Conservation (phyloP, 2,113 vertebrate species). For the Leuciscus idus region DNA sequence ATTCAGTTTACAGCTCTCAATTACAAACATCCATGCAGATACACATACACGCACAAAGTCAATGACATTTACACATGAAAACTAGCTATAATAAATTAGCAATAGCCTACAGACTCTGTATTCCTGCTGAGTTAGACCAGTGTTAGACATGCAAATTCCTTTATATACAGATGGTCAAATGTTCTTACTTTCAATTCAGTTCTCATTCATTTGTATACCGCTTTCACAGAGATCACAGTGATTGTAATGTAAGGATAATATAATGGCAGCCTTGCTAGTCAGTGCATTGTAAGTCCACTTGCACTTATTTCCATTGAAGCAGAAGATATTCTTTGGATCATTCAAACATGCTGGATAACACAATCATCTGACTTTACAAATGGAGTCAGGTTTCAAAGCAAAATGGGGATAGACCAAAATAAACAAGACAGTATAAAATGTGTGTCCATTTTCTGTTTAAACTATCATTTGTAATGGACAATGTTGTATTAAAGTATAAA, state of each 20-base stretch:
- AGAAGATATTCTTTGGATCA: neutral
- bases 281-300: neutral
- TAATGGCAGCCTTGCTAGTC: neutral
- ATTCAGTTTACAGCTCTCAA: slow-evolving; percentile 39
- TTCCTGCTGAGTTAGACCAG: neutral
- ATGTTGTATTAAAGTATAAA: neutral
- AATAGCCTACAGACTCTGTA: neutral
- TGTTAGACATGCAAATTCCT: neutral
- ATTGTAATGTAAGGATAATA: neutral
- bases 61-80: neutral
- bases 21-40: slow-evolving; percentile 26
- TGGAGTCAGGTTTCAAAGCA: too few relatives aligned
- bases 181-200: neutral
- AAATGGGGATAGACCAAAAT: too few relatives aligned
- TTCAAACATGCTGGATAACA: too few relatives aligned
- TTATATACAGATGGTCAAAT: neutral
- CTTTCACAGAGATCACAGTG: neutral
- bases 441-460: neutral
- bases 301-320: neutral
- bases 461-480: neutral
- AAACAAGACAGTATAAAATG: neutral
- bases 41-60: neutral
- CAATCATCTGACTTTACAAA: too few relatives aligned
- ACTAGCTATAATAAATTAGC: neutral
- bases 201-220: neutral